phyloP scores from a whole-genome alignment of 2,797 vertebrate species.

The Girardinus metallicus region DNA sequence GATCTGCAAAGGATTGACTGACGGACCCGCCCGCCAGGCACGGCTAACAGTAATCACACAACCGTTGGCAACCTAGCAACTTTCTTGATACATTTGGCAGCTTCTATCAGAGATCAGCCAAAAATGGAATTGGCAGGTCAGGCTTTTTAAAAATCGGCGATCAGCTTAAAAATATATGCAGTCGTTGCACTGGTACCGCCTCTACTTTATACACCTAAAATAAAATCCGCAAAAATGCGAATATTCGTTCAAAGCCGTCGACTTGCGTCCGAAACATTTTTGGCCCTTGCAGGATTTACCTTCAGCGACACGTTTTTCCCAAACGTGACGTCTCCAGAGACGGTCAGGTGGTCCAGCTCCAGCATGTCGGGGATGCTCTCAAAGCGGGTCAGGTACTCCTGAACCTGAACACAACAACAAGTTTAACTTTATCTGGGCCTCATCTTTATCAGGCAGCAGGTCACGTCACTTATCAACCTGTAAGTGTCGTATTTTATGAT shows the following conservation, averaged over 20 bases:
- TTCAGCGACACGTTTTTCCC: slow-evolving; percentile 97
- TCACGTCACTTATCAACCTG: background rate
- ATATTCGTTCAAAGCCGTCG: background rate
- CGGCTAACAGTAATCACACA: too few relatives aligned
- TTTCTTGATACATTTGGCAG: too few relatives aligned
- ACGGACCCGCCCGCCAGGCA: too few relatives aligned
- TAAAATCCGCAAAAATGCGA: background rate
- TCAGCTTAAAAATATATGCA: background rate
- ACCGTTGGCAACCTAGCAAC: too few relatives aligned
- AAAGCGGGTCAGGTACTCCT: slow-evolving; percentile 93
- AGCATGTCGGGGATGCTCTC: slow-evolving; percentile 99
- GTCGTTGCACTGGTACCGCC: too few relatives aligned
- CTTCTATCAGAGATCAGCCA: too few relatives aligned
- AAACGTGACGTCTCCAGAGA: slow-evolving; percentile 98
- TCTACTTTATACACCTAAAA: background rate
- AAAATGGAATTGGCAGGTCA: too few relatives aligned
- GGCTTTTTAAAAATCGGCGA: too few relatives aligned
- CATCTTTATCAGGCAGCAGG: background rate
- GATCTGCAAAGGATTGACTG: too few relatives aligned
- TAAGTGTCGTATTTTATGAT: background rate
- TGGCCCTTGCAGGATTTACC: slow-evolving; percentile 68
- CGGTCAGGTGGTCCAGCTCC: slow-evolving; percentile 97
- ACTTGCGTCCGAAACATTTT: background rate
- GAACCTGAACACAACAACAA: slow-evolving; percentile 81
- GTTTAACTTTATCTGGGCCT: background rate